phyloP scores from a whole-genome alignment of 2,113 vertebrate species.

The Galeopterus variegatus region DNA sequence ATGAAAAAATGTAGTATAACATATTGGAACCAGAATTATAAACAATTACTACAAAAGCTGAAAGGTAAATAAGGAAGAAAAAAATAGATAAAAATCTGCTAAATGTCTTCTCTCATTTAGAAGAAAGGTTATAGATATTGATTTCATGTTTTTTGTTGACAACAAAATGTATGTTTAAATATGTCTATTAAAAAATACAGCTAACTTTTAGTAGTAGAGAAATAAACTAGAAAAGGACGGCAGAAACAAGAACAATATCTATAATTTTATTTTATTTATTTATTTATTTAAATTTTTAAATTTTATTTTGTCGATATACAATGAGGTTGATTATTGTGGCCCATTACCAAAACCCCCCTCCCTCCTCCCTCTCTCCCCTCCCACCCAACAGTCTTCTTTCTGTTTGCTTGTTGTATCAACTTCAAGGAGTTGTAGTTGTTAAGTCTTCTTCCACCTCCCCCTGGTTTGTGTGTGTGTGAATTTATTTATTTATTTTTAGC shows the following conservation, averaged over 20 bases:
- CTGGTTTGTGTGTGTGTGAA: too few relatives aligned
- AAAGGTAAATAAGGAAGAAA: background rate
- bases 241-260: background rate
- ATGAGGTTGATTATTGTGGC: too few relatives aligned
- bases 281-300: too few relatives aligned
- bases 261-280: too few relatives aligned
- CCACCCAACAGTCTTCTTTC: too few relatives aligned
- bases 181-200: conserved; percentile 6
- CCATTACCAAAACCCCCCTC: too few relatives aligned
- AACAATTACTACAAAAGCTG: conserved; percentile 1
- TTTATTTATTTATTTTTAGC: too few relatives aligned
- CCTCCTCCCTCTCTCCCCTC: too few relatives aligned
- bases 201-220: background rate
- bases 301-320: too few relatives aligned
- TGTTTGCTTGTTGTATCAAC: too few relatives aligned
- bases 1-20: background rate
- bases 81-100: background rate
- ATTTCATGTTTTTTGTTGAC: background rate
- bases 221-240: background rate
- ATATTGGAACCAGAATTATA: background rate
- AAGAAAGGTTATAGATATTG: background rate
- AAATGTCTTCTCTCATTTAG: background rate
- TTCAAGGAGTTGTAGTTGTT: too few relatives aligned
- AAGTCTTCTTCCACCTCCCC: too few relatives aligned
- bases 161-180: background rate